Base-by-base conservation (phyloP, 30 jellyfish, hydroid and myxozoan genomes). In the Clytia hemisphaerica region DNA sequence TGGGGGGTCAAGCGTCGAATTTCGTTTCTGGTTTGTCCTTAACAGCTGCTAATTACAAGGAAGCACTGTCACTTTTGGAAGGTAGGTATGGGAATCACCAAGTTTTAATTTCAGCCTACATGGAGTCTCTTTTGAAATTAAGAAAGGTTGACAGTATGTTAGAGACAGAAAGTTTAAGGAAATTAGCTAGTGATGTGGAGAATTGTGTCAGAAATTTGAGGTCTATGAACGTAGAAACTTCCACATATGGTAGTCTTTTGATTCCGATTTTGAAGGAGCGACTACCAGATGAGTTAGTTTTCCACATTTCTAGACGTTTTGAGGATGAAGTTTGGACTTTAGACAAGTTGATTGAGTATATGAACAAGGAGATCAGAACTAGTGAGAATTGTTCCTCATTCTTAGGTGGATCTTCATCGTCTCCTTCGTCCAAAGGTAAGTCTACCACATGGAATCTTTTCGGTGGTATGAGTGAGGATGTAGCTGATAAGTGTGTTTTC, bases 91-190 rank as follows among this genome's bases (percentile, higher is more conserved):
- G 50, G 15, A 66, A 62, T 26, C n/a, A 9, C 19, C 76, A 62
- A 29, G 67, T 62, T 10, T 66, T 15, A 4, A 62, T 62, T 29
- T 29, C 16, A n/a, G 72, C 76, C n/a, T 66, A 37, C 62, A 62
- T 19, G 76, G 76, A 62, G 29, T 27, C 72, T 15, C 6, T 62
- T 30, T 62, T 24, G 1, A 32, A 62, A 29, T 28, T 62, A 27
- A 9, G 76, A 15, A 2, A 28, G 0, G 73, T 62, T 32, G 37
- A 29, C 29, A 29, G 67, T 5, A 62, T 62, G 71, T 65, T 29
- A 21, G n/a, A 62, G 21, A 5, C 37, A 3, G 73, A 62, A 42
- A 65, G 37, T 29, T 62, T 62, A 35, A 62, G 76, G 76, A 1
- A 14, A 42, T 66, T 19, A 4, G 4, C 32, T 42, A 62, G 21